Base-by-base conservation (phyloP, 2,113 vertebrate species). In the Eidolon helvum region DNA sequence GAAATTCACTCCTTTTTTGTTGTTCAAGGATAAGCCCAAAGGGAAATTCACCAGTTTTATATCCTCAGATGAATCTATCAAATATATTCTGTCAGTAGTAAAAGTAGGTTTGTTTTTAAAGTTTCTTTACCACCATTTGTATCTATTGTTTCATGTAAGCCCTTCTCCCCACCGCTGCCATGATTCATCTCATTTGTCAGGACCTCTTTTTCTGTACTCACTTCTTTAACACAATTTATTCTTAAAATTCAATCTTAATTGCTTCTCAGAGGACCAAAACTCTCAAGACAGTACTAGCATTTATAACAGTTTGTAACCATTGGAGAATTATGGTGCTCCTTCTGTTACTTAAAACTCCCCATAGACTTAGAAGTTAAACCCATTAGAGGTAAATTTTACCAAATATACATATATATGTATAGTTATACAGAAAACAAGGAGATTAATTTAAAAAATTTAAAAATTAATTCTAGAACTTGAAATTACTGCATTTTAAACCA, bases 191-290 rank as follows among this genome's bases (percentile, higher is more conserved):
- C n/a, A 83, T 83, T 53, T 68, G 43, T 85, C n/a, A 84, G 11
- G 30, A 19, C 1, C 15, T 45, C 28, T 87, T 40, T 77, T 55
- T 91, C 33, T 55, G 22, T 19, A 71, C 16, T 21, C 18, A 74
- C 33, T 66, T 19, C 33, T 92, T 88, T 71, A 35, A 75, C 33
- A 89, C 0, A 83, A 65, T 63, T 89, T 95, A 92, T 75, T 92
- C 22, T 77, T 71, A 77, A 95, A 91, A 89, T 92, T 5, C 38
- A 93, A 33, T 45, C 45, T 80, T 94, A 97, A 93, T 48, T 92
- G 35, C 63, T 91, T 93, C 5, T 80, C 43, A 89, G n/a, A 80
- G 24, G 24, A 86, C 18, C 45, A 43, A 74, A 91, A 83, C 22
- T 96, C 68, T 84, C 57, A 93, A 93, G 28, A 87, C 4, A 74